Conservation (phyloP, 2,797 vertebrate genomes). For the Sternotherus odoratus region DNA sequence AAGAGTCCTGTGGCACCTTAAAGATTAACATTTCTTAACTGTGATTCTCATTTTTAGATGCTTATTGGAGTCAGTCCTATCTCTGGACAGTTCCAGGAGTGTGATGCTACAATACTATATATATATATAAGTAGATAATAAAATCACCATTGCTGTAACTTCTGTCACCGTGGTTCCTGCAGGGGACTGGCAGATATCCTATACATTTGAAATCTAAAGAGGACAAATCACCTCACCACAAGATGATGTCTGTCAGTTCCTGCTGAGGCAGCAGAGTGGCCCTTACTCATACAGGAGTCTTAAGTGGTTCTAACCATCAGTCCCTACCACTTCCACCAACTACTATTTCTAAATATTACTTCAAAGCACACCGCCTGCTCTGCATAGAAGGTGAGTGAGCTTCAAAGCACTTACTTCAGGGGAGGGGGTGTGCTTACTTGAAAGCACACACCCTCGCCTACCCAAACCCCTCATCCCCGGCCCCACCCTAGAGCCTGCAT, state of each 20-base stretch:
- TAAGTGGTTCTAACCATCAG: neutral
- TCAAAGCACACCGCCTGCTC: slow-evolving; percentile 54
- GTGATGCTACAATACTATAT: neutral
- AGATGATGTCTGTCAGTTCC: neutral
- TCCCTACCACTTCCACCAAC: slow-evolving; percentile 54
- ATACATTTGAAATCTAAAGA: too few species aligned
- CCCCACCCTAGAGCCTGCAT: too few species aligned
- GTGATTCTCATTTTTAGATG: neutral
- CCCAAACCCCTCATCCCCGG: too few species aligned
- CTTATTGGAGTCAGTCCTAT: neutral
- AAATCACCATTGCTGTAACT: neutral
- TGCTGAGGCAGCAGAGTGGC: neutral
- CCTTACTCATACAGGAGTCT: neutral
- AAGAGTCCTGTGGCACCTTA: too few species aligned
- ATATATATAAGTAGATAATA: neutral
- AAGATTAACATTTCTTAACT: neutral
- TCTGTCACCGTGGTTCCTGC: neutral
- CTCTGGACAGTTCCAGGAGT: neutral
- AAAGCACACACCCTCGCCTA: too few species aligned
- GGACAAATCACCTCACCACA: neutral
- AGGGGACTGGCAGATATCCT: neutral
- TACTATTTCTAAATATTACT: slow-evolving; percentile 62
- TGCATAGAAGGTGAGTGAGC: slow-evolving; percentile 69
- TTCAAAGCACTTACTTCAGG: too few species aligned
- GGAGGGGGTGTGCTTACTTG: too few species aligned